These are phyloP conservation scores for Pipistrellus pipistrellus DNA, from an alignment of 2,797 vertebrate genomes.

Conservation along the genomic window DNA sequence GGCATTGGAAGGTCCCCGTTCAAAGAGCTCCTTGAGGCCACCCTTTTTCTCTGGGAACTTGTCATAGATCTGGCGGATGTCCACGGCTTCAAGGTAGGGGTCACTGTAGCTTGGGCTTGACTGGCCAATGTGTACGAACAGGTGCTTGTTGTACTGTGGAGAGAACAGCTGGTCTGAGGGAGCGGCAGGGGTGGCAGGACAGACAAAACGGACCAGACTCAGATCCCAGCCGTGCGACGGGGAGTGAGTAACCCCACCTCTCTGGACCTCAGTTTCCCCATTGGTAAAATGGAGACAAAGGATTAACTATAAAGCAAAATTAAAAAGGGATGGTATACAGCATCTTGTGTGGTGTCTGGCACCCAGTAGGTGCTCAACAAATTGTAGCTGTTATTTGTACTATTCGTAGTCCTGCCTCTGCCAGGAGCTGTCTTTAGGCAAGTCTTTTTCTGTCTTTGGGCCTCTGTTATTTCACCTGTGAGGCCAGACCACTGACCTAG, in stretches of 20 bases:
- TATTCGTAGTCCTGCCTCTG: not conserved
- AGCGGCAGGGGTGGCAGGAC: rapidly evolving
- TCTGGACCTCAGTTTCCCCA: not conserved
- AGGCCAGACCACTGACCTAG: not conserved
- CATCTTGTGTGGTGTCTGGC: rapidly evolving
- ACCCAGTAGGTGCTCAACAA: not conserved
- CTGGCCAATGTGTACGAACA: conserved; percentile 97
- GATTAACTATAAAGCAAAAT: not conserved
- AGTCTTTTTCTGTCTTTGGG: not conserved
- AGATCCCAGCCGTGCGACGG: not conserved
- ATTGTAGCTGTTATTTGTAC: too few species aligned
- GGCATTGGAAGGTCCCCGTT: conserved; percentile 94
- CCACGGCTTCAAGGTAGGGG: conserved; percentile 96
- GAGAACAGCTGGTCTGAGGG: conserved; percentile 28
- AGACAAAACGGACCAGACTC: not conserved
- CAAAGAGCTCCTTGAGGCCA: conserved; percentile 97
- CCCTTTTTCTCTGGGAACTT: conserved; percentile 98
- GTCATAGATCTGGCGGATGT: conserved; percentile 97
- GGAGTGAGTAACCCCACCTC: not conserved
- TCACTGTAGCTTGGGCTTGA: conserved; percentile 95
- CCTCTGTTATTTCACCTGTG: not conserved
- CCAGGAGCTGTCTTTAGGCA: too few species aligned
- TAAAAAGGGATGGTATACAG: too few species aligned
- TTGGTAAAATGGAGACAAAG: not conserved
- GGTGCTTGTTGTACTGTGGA: conserved; percentile 95